Conservation (phyloP, 2,888 invertebrate species). For the Clitarchus hookeri region DNA sequence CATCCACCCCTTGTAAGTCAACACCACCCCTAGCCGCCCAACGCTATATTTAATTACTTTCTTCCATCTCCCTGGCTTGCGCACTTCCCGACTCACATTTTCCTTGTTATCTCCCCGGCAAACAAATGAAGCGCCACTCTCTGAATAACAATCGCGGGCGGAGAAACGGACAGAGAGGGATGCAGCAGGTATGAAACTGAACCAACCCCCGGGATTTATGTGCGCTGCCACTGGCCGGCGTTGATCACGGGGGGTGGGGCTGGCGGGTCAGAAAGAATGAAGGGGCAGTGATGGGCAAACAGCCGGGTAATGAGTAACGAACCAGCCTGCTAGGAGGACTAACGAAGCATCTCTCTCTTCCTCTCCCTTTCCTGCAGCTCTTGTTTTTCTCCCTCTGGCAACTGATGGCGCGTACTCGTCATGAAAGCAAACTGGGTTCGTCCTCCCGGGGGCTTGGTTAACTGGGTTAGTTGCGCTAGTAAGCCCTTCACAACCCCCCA, state of each 20-base stretch:
- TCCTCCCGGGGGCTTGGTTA: neutral
- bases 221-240: neutral
- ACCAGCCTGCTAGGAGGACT: neutral
- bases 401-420: neutral
- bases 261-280: neutral
- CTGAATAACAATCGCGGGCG: neutral
- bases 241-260: neutral
- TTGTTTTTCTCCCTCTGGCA: neutral
- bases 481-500: neutral
- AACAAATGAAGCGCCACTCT: neutral
- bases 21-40: too few relatives aligned
- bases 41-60: constrained; percentile 5
- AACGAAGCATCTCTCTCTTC: neutral
- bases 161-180: neutral
- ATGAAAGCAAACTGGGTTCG: constrained; percentile 2
- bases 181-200: neutral
- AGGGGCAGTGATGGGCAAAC: neutral
- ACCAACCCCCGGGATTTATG: neutral
- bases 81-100: neutral
- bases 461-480: neutral
- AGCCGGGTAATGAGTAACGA: constrained; percentile 14
- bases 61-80: neutral
- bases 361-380: neutral
- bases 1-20: too few relatives aligned
- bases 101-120: neutral